Conservation (phyloP, 2,113 vertebrate species). For the Hemiprocne comata region DNA sequence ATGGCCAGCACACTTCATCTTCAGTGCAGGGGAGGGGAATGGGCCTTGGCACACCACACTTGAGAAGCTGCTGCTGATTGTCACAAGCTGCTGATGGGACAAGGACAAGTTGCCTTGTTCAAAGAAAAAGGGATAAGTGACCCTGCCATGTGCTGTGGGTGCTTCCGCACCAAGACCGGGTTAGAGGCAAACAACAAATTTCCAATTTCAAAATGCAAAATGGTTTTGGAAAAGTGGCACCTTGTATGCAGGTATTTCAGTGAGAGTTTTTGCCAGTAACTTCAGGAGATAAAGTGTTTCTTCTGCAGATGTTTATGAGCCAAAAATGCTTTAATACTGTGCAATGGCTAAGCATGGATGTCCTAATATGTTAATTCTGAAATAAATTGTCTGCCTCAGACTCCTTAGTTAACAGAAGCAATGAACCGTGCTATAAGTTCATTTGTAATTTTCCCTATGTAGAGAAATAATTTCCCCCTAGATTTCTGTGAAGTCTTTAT, state of each 20-base stretch:
- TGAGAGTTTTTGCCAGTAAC: neutral
- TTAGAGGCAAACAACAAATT: neutral
- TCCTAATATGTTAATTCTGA: neutral
- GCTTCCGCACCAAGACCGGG: neutral
- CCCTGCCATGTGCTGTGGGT: accelerated
- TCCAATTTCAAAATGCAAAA: neutral
- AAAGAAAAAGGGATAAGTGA: neutral
- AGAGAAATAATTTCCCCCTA: slow-evolving; percentile 11
- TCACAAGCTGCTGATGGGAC: neutral
- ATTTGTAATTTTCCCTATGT: neutral
- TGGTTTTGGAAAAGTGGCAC: neutral
- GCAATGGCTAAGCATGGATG: neutral
- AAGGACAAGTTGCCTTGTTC: neutral
- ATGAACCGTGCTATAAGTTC: neutral
- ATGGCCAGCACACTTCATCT: neutral
- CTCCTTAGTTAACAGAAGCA: neutral
- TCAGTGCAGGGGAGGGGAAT: neutral
- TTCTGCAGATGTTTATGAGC: neutral
- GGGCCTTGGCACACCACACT: neutral
- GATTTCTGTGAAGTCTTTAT: neutral
- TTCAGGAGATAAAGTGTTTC: neutral
- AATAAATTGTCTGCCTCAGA: neutral
- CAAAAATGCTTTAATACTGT: neutral
- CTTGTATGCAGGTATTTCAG: neutral
- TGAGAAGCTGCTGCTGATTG: neutral